phyloP scores from a whole-genome alignment of 1,140 invertebrate genomes.

The Cydia fagiglandana region DNA sequence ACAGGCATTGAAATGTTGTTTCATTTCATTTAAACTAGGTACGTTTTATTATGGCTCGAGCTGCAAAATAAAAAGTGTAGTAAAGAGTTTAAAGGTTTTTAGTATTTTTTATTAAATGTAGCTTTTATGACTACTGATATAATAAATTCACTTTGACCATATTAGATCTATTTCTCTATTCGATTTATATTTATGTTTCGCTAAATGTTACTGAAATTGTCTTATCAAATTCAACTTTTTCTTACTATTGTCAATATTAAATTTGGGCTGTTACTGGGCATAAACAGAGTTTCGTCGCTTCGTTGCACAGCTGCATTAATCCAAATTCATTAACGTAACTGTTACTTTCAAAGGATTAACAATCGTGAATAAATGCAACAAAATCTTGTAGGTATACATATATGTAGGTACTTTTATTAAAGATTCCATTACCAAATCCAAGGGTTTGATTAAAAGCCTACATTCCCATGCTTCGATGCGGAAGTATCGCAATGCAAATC shows the following conservation, averaged over 20 bases:
- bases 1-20: background rate
- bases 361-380: background rate
- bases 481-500: constrained; percentile 52
- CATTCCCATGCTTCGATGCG: constrained; percentile 66
- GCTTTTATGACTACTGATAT: background rate
- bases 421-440: constrained; percentile 41
- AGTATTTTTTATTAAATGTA: background rate
- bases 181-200: too few relatives aligned
- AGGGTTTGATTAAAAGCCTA: constrained; percentile 35
- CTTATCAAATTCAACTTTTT: too few relatives aligned
- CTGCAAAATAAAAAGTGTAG: background rate
- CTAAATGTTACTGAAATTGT: too few relatives aligned
- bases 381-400: background rate
- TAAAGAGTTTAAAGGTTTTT: background rate
- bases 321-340: background rate
- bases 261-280: background rate
- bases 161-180: background rate
- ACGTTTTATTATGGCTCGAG: background rate
- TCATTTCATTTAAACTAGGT: background rate
- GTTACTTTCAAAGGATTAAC: background rate
- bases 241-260: too few relatives aligned
- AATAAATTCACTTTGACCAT: background rate
- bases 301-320: background rate
- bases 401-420: background rate
- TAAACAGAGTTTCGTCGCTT: background rate